These are phyloP conservation scores for Dermolepida albohirtum DNA, from an alignment of 2,888 invertebrate genomes.

Conservation along the genomic window DNA sequence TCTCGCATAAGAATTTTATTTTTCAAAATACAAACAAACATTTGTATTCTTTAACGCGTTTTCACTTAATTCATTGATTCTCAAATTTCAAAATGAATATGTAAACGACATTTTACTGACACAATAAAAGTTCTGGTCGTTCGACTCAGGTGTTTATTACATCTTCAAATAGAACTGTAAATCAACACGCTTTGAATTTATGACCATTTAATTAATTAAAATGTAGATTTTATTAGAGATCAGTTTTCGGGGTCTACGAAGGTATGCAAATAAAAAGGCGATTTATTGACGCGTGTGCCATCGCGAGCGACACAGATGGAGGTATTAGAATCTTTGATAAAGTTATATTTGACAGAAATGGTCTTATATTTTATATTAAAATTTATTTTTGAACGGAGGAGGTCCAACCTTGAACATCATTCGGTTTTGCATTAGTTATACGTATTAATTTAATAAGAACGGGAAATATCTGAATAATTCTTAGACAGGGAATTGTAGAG, in stretches of 20 bases:
- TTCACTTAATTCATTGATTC: not conserved
- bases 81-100: constrained; percentile 24
- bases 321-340: constrained; percentile 1
- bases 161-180: constrained; percentile 13
- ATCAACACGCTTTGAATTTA: constrained; percentile 18
- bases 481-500: not conserved
- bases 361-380: not conserved
- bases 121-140: not conserved
- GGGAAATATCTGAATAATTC: constrained; percentile 5
- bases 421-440: too few relatives aligned
- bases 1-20: not conserved
- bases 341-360: not conserved
- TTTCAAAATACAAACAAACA: constrained; percentile 1
- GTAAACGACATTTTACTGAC: constrained; percentile 12
- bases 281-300: constrained; percentile 9
- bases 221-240: constrained; percentile 19
- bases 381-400: too few relatives aligned
- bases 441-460: not conserved
- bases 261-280: constrained; percentile 10
- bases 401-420: too few relatives aligned
- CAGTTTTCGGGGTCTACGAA: constrained; percentile 8
- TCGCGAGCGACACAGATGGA: constrained; percentile 8
- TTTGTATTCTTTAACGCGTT: constrained; percentile 5
- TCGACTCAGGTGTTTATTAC: constrained; percentile 17
- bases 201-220: constrained; percentile 25